Base-by-base conservation (phyloP, 2,113 vertebrate species). In the Tychaedon coryphoeus region DNA sequence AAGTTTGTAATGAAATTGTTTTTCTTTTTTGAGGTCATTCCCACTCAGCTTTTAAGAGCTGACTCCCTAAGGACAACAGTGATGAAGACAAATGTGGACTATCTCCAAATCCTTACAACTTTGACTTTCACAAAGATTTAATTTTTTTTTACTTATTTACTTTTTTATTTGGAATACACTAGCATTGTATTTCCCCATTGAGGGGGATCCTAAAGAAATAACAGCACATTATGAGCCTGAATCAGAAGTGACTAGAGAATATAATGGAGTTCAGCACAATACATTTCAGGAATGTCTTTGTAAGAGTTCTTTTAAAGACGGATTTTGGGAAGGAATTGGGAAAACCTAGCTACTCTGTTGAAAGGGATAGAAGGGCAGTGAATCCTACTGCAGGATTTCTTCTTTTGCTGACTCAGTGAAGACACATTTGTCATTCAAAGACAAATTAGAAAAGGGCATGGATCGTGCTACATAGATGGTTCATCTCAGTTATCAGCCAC, bases 361-460 rank as follows among this genome's bases (percentile, higher is more conserved):
- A 88, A 97, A 83, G 50, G 25, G 72, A 94, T 5, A 57, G 90
- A 74, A 96, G 93, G 93, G 86, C 95, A 92, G 56, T 45, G 47
- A 92, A 75, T 86, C 79, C 65, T n/a, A 29, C 53, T 33, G 56
- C 65, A 94, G 45, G 60, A 74, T 86, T 58, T 60, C 64, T 81
- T 50, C 79, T 96, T 97, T 66, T 96, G 97, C 97, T 98, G 96
- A 98, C 93, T 97, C 96, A 92, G 96, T 82, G 92, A 97, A 96
- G 92, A 88, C 47, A 50, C 67, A 86, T 95, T 98, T 96, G 96
- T 96, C 95, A 96, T 97, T 98, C 95, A 97, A 95, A 98, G 94
- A 90, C 94, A 97, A 98, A 97, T 95, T 95, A 96, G 95, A 95
- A 95, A 94, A 95, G 91, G 80, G 60, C 96, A 97, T 61, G 83